A percentile compares a stretch with the other conserved stretches of the same genome.
These are phyloP conservation scores for Pseudochromis fuscus DNA, from an alignment of 2,797 vertebrate genomes.

Conservation along the genomic window DNA sequence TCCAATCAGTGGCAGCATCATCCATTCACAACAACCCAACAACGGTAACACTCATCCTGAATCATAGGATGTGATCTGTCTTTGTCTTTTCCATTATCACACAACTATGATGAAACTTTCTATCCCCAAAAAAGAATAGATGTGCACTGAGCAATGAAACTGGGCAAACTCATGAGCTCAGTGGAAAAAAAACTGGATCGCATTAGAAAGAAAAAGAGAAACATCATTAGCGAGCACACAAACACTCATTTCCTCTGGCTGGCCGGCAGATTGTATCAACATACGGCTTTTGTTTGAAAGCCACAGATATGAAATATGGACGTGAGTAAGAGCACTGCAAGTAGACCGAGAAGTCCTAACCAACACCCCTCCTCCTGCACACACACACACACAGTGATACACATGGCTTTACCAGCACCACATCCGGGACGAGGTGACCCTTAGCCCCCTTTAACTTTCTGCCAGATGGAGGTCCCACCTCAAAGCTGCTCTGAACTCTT, in stretches of 20 bases:
- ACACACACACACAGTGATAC: slow-evolving; percentile 22
- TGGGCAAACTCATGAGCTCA: slow-evolving; percentile 54
- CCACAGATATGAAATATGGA: slow-evolving; percentile 82
- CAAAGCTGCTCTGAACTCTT: slow-evolving; percentile 54
- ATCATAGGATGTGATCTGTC: slow-evolving; percentile 11
- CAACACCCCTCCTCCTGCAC: slow-evolving; percentile 34
- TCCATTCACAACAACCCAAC: slow-evolving; percentile 10
- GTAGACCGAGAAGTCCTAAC: slow-evolving; percentile 37
- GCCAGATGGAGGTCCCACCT: slow-evolving; percentile 72
- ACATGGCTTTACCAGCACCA: slow-evolving; percentile 33
- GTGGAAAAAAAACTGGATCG: slow-evolving; percentile 65
- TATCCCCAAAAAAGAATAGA: slow-evolving; percentile 13
- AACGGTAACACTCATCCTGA: slow-evolving; percentile 12
- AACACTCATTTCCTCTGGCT: slow-evolving; percentile 82
- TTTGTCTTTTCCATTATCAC: slow-evolving; percentile 32
- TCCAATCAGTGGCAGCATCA: not conserved
- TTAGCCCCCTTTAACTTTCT: slow-evolving; percentile 60
- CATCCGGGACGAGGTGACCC: slow-evolving; percentile 66
- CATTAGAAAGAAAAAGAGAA: slow-evolving; percentile 77
- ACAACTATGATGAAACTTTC: slow-evolving; percentile 26
- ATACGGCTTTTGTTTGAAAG: slow-evolving; percentile 82
- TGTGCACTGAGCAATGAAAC: slow-evolving; percentile 62
- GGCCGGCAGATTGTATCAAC: slow-evolving; percentile 81
- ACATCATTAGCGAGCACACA: slow-evolving; percentile 79
- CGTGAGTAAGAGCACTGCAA: slow-evolving; percentile 66